Evolutionary conservation across 2,797 vertebrate genomes (phyloP).

Genomic region (Esox lucius): DNA sequence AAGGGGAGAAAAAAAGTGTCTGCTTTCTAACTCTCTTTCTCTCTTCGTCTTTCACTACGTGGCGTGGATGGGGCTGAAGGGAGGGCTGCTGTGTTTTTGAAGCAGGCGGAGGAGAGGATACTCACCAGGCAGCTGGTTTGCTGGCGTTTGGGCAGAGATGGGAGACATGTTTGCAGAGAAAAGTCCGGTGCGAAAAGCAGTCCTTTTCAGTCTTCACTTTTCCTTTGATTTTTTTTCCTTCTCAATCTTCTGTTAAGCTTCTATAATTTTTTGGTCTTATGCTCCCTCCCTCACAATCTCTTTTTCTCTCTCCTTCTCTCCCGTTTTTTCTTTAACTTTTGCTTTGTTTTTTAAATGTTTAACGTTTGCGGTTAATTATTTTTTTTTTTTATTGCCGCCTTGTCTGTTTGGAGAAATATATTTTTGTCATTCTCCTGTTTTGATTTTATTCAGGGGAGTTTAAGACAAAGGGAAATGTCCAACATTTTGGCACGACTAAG

Average conservation of each 20-base stretch:
- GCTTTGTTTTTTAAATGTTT: constrained; percentile 37
- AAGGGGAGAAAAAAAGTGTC: constrained; percentile 68
- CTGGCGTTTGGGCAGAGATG: constrained; percentile 59
- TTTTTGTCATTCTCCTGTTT: constrained; percentile 65
- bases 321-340: constrained; percentile 58
- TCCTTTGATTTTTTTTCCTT: constrained; percentile 46
- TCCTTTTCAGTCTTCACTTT: constrained; percentile 63
- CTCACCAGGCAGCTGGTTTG: constrained; percentile 61
- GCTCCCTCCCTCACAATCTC: constrained; percentile 55
- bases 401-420: constrained; percentile 48
- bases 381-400: constrained; percentile 22
- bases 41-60: constrained; percentile 69
- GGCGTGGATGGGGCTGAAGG: constrained; percentile 69
- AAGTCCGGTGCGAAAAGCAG: constrained; percentile 61
- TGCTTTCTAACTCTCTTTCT: constrained; percentile 51
- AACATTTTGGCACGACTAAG: constrained; percentile 83
- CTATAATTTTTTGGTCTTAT: constrained; percentile 43
- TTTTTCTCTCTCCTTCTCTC: constrained; percentile 52
- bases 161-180: constrained; percentile 70
- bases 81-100: constrained; percentile 58
- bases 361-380: constrained; percentile 49
- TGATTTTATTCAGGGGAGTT: constrained; percentile 69
- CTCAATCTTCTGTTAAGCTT: constrained; percentile 59
- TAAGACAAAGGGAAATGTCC: constrained; percentile 80
- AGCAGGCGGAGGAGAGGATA: constrained; percentile 55